Evolutionary conservation across 2,113 vertebrate genomes (phyloP).

Genomic region (Noctilio leporinus): DNA sequence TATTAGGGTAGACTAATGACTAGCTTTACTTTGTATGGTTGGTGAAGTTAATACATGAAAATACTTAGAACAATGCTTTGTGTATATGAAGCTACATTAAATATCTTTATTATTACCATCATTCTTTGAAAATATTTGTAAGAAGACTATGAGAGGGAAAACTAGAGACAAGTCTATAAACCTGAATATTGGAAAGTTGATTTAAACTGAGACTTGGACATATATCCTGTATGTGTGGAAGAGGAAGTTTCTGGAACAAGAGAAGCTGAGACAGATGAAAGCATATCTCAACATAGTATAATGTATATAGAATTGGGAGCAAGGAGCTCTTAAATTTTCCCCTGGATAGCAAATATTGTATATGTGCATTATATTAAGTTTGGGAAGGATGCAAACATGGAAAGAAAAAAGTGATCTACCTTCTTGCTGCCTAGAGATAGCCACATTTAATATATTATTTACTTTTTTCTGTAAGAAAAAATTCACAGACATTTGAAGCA

Average conservation of each 20-base stretch:
- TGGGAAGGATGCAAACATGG: background rate
- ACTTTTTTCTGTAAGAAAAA: conserved; percentile 10
- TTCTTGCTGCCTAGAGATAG: background rate
- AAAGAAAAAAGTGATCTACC: background rate
- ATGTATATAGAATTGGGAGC: background rate
- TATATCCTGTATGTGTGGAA: background rate
- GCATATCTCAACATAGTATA: background rate
- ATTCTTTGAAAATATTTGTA: background rate
- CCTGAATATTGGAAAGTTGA: conserved; percentile 14
- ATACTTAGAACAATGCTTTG: background rate
- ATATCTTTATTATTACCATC: background rate
- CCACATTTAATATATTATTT: background rate
- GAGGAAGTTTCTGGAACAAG: background rate
- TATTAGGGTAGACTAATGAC: background rate
- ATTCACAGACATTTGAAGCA: background rate
- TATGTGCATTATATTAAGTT: background rate
- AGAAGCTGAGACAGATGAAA: conserved; percentile 4
- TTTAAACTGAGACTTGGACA: background rate
- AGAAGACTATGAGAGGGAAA: background rate
- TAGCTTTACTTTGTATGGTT: background rate
- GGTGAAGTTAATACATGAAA: background rate
- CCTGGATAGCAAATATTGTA: background rate
- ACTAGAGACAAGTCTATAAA: conserved; percentile 1
- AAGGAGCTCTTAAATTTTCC: background rate
- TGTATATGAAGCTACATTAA: background rate